Base-by-base conservation (phyloP, 1,140 invertebrate genomes). In the Drosophila watanabei region DNA sequence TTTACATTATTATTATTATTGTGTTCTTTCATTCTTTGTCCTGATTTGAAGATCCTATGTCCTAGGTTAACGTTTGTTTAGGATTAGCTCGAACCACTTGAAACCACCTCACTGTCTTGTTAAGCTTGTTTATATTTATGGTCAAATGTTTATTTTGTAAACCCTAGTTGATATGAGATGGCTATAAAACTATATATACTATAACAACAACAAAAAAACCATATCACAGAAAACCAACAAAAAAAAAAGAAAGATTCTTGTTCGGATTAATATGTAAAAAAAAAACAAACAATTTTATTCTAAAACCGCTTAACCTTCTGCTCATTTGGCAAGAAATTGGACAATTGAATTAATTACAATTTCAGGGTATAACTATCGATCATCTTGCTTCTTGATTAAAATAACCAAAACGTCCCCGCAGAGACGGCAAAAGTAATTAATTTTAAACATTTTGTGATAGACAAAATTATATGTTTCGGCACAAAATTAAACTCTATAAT, bases 391-490 rank as follows among this genome's bases (percentile, higher is more conserved):
- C 32, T 73, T 64, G 69, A 59, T 65, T 57, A 65, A 35, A 35
- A 63, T 76, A 82, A 81, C 59, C 62, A 64, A 46, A 73, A 84
- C 71, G 60, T 66, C 64, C 77, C 35, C 69, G 71, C 71, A 75
- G 71, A 75, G 71, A 75, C 71, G 71, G 71, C 71, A 75, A 73
- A 73, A 75, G 71, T 79, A 83, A 79, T 82, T 87, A 79, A 91
- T 91, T 92, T 92, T 92, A 79, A 91, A 92, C 91, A 92, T 92
- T 92, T 92, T 92, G 91, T 92, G 91, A 92, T 92, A 86, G 30
- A 61, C 91, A 91, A 92, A 92, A 92, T 92, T 92, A 58, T 39
- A 57, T 80, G 70, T 75, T 90, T 89, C 81, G 86, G 79, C 87
- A 78, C 86, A 70, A 70, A 63, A 63, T 39, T 39, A 16, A 72